phyloP scores from a whole-genome alignment of 1,140 invertebrate genomes.

The Drosophila sulfurigaster region DNA sequence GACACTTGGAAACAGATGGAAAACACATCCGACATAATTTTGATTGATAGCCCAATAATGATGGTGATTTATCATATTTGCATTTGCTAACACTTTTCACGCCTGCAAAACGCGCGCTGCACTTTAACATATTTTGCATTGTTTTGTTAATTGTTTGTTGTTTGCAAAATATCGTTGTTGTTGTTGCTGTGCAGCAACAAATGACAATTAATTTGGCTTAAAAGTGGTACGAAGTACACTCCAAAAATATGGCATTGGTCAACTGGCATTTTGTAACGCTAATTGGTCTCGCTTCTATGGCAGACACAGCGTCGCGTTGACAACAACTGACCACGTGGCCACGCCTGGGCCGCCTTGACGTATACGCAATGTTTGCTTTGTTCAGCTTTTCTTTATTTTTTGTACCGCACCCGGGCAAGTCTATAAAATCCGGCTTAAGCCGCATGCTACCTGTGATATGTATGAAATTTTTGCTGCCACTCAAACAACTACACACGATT shows the following conservation, averaged over 20 bases:
- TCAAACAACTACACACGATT: conserved; percentile 45
- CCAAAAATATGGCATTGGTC: conserved; percentile 25
- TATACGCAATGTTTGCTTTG: conserved; percentile 79
- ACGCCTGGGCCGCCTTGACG: conserved; percentile 48
- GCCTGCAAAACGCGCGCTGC: conserved; percentile 19
- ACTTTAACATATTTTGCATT: conserved; percentile 38
- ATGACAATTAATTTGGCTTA: conserved; percentile 8
- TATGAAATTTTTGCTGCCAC: conserved; percentile 67
- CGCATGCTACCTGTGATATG: conserved; percentile 74
- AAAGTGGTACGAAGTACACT: not conserved
- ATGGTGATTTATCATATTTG: conserved; percentile 84
- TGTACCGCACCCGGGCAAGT: conserved; percentile 25
- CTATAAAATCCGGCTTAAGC: conserved; percentile 79
- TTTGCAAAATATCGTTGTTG: not conserved
- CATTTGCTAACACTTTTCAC: conserved; percentile 62
- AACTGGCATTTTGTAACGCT: conserved; percentile 45
- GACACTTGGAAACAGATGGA: conserved; percentile 65
- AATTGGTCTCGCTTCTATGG: conserved; percentile 62
- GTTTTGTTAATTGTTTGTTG: conserved; percentile 15
- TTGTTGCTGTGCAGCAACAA: not conserved
- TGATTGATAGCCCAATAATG: conserved; percentile 83
- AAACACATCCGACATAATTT: conserved; percentile 70
- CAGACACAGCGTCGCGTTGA: conserved; percentile 60
- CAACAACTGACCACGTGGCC: conserved; percentile 63
- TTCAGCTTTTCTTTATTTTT: conserved; percentile 30